Conservation (phyloP, 37 sponge, comb jelly and placozoan genomes). For the Hexactinellida sp. region DNA sequence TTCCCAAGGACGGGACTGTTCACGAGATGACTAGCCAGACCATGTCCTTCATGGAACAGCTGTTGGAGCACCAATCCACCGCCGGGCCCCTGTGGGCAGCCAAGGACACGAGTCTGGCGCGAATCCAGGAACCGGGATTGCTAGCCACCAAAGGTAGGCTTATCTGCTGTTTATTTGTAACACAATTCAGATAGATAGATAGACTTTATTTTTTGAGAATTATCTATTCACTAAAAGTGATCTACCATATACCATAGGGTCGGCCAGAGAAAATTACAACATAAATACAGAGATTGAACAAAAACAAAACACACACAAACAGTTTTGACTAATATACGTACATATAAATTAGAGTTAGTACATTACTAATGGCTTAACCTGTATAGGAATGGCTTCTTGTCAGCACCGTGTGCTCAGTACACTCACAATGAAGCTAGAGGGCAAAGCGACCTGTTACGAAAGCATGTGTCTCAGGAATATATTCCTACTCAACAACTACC, state of each 20-base stretch:
- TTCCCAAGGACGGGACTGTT: conserved; percentile 88
- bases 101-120: not conserved
- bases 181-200: too few relatives aligned
- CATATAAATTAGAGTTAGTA: too few relatives aligned
- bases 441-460: conserved; percentile 63
- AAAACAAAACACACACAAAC: too few relatives aligned
- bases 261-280: too few relatives aligned
- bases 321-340: too few relatives aligned
- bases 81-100: conserved; percentile 29
- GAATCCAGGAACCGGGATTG: not conserved
- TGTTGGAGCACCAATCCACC: conserved; percentile 41
- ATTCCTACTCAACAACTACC: conserved; percentile 82
- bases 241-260: too few relatives aligned
- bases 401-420: conserved; percentile 34
- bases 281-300: too few relatives aligned
- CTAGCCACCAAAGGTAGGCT: not conserved
- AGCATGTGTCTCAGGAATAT: conserved; percentile 39
- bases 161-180: too few relatives aligned
- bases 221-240: not conserved
- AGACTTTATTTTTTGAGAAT: too few relatives aligned
- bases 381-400: conserved; percentile 3
- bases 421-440: conserved; percentile 59
- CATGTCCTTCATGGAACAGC: conserved; percentile 62
- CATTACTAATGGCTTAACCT: too few relatives aligned
- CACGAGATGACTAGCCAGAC: conserved; percentile 89